Percentiles rank a stretch among this genome's conserved stretches.
Evolutionary conservation across 2,113 vertebrate genomes (phyloP).

Genomic region (Gavialis gangeticus): DNA sequence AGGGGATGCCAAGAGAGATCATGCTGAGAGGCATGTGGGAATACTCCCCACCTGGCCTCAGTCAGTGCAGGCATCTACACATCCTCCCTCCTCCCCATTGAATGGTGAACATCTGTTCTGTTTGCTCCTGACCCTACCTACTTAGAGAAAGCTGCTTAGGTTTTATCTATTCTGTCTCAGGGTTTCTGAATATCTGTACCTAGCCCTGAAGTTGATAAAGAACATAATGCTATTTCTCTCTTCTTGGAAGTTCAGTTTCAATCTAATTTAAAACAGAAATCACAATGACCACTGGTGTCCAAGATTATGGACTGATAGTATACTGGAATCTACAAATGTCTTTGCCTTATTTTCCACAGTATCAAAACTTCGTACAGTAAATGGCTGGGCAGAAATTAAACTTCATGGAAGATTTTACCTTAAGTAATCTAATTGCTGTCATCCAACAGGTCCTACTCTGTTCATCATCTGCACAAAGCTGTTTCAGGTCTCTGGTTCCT

Average conservation of each 20-base stretch:
- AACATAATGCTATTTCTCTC: not conserved
- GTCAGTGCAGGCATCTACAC: no score
- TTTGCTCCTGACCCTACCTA: no score
- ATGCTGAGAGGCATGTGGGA: no score
- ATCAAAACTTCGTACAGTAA: not conserved
- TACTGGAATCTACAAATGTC: not conserved
- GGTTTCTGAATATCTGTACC: no score
- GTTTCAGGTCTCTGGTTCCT: constrained; percentile 92
- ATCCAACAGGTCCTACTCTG: constrained; percentile 95
- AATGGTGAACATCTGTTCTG: no score
- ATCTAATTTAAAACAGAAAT: not conserved
- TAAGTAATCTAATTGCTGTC: constrained; percentile 95
- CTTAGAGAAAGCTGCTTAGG: no score
- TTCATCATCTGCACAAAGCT: constrained; percentile 96
- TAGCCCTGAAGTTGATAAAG: no score
- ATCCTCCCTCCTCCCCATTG: no score
- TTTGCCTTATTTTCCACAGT: not conserved
- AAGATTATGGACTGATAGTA: not conserved
- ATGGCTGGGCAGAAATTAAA: not conserved
- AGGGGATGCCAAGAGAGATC: no score
- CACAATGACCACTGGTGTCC: not conserved
- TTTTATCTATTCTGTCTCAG: no score
- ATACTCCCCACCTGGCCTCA: no score
- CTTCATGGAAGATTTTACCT: constrained; percentile 82
- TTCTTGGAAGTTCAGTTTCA: not conserved